These are phyloP conservation scores for Gymnobelideus leadbeateri DNA, from an alignment of 2,113 vertebrate species.

Conservation along the genomic window DNA sequence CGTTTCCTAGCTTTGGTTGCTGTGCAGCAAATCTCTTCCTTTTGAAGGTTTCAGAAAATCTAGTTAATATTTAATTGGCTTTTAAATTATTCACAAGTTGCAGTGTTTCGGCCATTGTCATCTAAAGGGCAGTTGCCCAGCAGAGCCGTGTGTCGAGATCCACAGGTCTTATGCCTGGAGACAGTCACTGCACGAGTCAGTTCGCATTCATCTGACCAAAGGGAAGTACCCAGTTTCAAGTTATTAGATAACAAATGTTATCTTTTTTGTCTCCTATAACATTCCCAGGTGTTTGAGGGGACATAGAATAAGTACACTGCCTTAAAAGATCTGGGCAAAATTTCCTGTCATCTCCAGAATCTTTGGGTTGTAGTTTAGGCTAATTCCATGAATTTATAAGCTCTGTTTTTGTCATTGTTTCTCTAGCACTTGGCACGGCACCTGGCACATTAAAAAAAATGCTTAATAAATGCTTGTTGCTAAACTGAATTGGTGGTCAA, in stretches of 20 bases:
- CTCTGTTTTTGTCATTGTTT: background rate
- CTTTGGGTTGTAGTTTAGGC: slow-evolving; percentile 27
- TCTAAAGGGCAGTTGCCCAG: slow-evolving; percentile 79
- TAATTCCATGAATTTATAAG: background rate
- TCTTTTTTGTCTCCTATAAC: background rate
- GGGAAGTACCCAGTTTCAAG: background rate
- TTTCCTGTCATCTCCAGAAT: slow-evolving; percentile 16
- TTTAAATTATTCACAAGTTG: slow-evolving; percentile 83
- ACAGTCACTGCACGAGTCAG: background rate
- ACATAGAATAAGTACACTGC: background rate
- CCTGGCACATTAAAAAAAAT: background rate
- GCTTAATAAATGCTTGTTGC: background rate
- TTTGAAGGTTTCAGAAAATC: slow-evolving; percentile 68
- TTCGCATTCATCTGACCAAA: background rate
- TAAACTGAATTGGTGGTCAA: background rate
- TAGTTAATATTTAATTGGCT: slow-evolving; percentile 83
- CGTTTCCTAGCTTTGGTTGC: slow-evolving; percentile 68
- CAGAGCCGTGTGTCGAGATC: slow-evolving; percentile 47
- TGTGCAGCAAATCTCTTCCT: slow-evolving; percentile 44
- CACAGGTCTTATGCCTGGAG: background rate
- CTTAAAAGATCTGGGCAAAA: background rate
- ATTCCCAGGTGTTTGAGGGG: background rate
- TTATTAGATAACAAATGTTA: slow-evolving; percentile 1
- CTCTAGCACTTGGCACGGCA: background rate
- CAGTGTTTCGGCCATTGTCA: slow-evolving; percentile 75